These are phyloP conservation scores for Drosophila multiciliata DNA, from an alignment of 2,888 invertebrate species.

Conservation along the genomic window DNA sequence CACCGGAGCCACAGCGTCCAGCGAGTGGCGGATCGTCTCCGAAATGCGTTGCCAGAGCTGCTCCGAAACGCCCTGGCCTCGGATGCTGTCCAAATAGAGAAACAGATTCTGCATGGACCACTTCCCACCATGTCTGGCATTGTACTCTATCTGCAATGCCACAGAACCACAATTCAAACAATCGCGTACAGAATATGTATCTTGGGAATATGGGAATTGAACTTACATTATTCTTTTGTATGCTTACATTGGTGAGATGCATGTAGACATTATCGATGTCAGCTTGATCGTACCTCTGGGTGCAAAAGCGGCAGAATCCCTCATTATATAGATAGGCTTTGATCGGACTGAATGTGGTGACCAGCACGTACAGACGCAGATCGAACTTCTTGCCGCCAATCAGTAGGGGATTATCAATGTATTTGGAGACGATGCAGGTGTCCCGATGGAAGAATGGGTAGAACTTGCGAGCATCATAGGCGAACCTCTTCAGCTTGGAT, in stretches of 20 bases:
- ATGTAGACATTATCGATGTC: conserved; percentile 97
- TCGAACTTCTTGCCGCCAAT: conserved; percentile 99
- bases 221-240: conserved; percentile 95
- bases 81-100: conserved; percentile 95
- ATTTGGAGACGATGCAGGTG: conserved; percentile 93
- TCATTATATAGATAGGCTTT: conserved; percentile 96
- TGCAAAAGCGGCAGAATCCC: conserved; percentile 98
- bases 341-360: conserved; percentile 96
- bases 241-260: conserved; percentile 98
- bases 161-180: not conserved
- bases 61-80: conserved; percentile 95
- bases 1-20: conserved; percentile 96
- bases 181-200: not conserved
- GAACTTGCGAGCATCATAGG: conserved; percentile 92
- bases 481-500: conserved; percentile 96
- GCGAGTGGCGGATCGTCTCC: conserved; percentile 95
- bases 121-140: conserved; percentile 97
- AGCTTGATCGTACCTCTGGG: conserved; percentile 96
- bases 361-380: conserved; percentile 95
- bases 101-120: conserved; percentile 96
- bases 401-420: conserved; percentile 96
- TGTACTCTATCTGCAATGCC: conserved; percentile 90
- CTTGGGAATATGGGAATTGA: too few relatives aligned
- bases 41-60: conserved; percentile 94
- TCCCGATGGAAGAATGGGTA: conserved; percentile 93